Percentiles rank a stretch among this genome's conserved stretches.
phyloP scores from a whole-genome alignment of 2,797 vertebrate species.

The Pempheris klunzingeri region DNA sequence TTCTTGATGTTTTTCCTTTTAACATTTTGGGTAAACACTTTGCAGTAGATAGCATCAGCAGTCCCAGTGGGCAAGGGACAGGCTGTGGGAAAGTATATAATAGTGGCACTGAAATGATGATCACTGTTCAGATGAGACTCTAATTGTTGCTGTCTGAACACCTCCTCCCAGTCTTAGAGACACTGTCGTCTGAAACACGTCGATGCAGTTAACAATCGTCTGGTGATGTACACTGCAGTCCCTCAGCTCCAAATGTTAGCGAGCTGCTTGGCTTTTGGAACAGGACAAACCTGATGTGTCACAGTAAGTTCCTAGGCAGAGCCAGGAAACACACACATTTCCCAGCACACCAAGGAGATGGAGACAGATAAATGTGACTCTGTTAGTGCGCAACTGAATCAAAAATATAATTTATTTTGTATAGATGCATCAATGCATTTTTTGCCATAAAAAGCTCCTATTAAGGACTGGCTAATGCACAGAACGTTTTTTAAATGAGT shows the following conservation, averaged over 20 bases:
- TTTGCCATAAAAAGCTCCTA: background rate
- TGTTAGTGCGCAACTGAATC: constrained; percentile 12
- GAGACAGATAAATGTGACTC: constrained; percentile 48
- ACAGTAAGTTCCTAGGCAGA: constrained; percentile 16
- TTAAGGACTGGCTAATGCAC: background rate
- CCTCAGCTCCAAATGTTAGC: constrained; percentile 33
- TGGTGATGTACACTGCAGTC: constrained; percentile 48
- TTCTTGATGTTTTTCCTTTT: constrained; percentile 64
- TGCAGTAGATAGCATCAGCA: constrained; percentile 82
- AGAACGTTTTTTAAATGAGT: background rate
- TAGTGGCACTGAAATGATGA: constrained; percentile 82
- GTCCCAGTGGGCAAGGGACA: constrained; percentile 81
- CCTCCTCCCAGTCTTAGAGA: constrained; percentile 80
- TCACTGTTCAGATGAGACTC: constrained; percentile 82
- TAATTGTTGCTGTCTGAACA: constrained; percentile 83
- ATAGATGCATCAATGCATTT: background rate
- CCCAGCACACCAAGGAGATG: constrained; percentile 35
- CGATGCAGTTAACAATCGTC: constrained; percentile 52
- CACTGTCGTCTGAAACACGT: constrained; percentile 63
- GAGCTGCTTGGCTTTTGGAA: constrained; percentile 17
- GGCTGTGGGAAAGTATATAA: constrained; percentile 89
- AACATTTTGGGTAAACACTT: constrained; percentile 80
- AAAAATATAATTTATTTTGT: constrained; percentile 19
- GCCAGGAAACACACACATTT: constrained; percentile 30
- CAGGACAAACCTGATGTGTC: constrained; percentile 44